Percentiles rank a stretch among this genome's conserved stretches.
These are phyloP conservation scores for Pelusios castaneus DNA, from an alignment of 2,113 vertebrate species.

Conservation along the genomic window DNA sequence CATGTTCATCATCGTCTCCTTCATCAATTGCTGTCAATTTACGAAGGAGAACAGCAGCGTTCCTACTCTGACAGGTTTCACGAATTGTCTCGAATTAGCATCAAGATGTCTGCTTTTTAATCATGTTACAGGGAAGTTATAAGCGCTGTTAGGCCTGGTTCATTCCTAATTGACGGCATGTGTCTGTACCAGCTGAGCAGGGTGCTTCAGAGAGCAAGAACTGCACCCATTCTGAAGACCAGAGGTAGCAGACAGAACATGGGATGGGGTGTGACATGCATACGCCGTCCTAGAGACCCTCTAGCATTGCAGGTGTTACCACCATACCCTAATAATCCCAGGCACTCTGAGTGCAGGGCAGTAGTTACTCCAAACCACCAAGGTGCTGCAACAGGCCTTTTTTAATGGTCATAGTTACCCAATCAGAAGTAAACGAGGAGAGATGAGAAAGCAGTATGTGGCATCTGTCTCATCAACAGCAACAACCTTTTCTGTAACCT, in stretches of 20 bases:
- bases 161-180: neutral
- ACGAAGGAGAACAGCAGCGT: neutral
- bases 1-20: too few species aligned
- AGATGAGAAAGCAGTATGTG: neutral
- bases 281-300: neutral
- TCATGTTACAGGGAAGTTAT: neutral
- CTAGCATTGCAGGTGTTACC: neutral
- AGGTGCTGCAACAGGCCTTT: neutral
- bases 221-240: neutral
- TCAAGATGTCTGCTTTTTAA: neutral
- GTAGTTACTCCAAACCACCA: rapidly evolving
- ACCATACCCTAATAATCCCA: neutral
- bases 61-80: neutral
- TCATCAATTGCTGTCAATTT: neutral
- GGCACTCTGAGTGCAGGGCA: rapidly evolving
- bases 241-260: neutral
- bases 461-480: neutral
- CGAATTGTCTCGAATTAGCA: neutral
- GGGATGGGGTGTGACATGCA: neutral
- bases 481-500: neutral
- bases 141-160: neutral
- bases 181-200: neutral
- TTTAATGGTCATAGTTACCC: neutral
- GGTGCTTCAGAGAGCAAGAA: neutral
- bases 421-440: neutral